These are phyloP conservation scores for Gobionotothen gibberifrons DNA, from an alignment of 2,797 vertebrate genomes.

Conservation along the genomic window DNA sequence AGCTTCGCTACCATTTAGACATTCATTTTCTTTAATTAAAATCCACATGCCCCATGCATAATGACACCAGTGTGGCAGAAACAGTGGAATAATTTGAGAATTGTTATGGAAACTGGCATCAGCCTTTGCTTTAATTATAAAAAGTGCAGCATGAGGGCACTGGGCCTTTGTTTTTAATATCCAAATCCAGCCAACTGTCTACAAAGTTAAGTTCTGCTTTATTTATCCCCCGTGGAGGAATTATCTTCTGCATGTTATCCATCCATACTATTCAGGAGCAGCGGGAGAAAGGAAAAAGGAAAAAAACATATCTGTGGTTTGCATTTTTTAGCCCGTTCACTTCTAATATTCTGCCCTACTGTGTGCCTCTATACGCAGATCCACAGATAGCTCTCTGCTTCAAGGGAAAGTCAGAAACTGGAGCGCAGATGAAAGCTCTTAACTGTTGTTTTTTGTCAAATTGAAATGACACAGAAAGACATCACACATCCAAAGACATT, in stretches of 20 bases:
- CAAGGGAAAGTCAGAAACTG: neutral
- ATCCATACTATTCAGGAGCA: conserved; percentile 17
- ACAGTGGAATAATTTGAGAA: conserved; percentile 41
- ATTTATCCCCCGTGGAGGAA: conserved; percentile 40
- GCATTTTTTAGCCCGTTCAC: conserved; percentile 23
- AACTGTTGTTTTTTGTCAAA: neutral
- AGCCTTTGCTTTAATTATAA: conserved; percentile 59
- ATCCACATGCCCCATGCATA: conserved; percentile 24
- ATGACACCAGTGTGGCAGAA: conserved; percentile 51
- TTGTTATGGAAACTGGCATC: conserved; percentile 40
- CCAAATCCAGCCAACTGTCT: conserved; percentile 49
- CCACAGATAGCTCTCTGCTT: neutral
- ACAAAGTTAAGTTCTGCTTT: conserved; percentile 48
- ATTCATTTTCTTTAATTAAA: conserved; percentile 45
- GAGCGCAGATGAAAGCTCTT: neutral
- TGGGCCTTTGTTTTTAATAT: conserved; percentile 47
- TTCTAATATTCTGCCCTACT: conserved; percentile 5
- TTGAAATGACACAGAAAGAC: neutral
- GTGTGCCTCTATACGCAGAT: neutral
- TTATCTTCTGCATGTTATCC: conserved; percentile 19
- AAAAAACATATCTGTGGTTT: conserved; percentile 25
- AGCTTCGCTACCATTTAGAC: conserved; percentile 4
- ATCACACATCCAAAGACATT: neutral
- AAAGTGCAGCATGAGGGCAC: conserved; percentile 48
- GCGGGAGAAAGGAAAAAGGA: neutral